Evolutionary conservation across 37 sponge, comb jelly and placozoan species (phyloP).

Genomic region (Amphimedon queenslandica): DNA sequence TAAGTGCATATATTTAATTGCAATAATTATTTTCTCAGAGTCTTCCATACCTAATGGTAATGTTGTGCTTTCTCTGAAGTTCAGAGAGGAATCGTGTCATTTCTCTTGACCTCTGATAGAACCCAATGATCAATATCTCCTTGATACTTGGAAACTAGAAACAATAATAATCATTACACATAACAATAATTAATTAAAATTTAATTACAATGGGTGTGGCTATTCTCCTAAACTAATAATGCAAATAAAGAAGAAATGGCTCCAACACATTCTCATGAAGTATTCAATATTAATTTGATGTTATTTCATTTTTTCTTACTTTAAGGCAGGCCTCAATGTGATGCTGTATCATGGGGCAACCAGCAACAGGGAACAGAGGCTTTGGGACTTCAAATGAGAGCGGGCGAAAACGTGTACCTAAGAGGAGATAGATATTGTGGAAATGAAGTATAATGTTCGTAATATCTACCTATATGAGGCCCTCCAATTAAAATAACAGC

Average conservation of each 20-base stretch:
- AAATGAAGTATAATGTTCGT: not conserved
- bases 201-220: not conserved
- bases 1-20: no score
- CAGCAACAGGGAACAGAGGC: slow-evolving; percentile 97
- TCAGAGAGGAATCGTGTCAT: slow-evolving; percentile 64
- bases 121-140: slow-evolving; percentile 84
- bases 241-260: no score
- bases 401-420: slow-evolving; percentile 92
- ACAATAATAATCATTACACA: not conserved
- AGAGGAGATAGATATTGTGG: not conserved
- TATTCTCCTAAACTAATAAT: not conserved
- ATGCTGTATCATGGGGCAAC: slow-evolving; percentile 94
- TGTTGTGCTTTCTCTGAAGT: slow-evolving; percentile 48
- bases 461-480: slow-evolving; percentile 89
- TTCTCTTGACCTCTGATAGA: slow-evolving; percentile 57
- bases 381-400: slow-evolving; percentile 93
- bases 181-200: not conserved
- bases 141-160: slow-evolving; percentile 57
- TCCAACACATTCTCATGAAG: no score
- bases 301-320: no score
- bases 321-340: slow-evolving; percentile 88
- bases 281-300: no score
- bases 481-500: slow-evolving; percentile 97
- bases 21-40: no score
- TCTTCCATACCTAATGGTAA: slow-evolving; percentile 58